Base-by-base conservation (phyloP, 2,888 invertebrate species). In the Cosmopolites sordidus region DNA sequence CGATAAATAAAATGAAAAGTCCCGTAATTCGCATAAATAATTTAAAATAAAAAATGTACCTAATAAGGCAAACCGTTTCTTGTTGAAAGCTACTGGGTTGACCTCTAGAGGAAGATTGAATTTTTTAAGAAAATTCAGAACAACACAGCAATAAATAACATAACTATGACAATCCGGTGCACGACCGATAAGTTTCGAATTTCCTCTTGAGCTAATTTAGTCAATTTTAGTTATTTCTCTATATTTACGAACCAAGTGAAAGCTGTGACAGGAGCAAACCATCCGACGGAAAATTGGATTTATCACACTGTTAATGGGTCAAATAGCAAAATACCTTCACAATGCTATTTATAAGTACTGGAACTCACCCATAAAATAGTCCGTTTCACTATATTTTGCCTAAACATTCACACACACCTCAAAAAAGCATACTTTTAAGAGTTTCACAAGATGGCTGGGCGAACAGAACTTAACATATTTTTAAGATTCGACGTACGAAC, bases 371-470 rank as follows among this genome's bases (percentile, higher is more conserved):
- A 72, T 71, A 70, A 68, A 71, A 71, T 63, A 38, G 39, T 48
- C 52, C 42, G 43, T 56, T 56, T 56, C 51, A 56, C 51, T 52
- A 48, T 47, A 52, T 45, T 56, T 52, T 46, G 43, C 65, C 64
- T 65, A 69, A 73, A 69, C 70, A 68, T 66, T 67, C 43, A 72
- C 72, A 73, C 72, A 74, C 73, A 73, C 73, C 73, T 74, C 72
- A 70, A 71, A 73, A 68, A 73, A 72, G 73, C 74, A 74, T 73
- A 72, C 73, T 74, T 73, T 69, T 58, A 51, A 66, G 70, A 69
- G 68, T 71, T 70, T 69, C 65, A 73, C 74, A 74, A 74, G 71
- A 74, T 74, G 74, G 74, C 74, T 70, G 72, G 70, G 69, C 69
- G 68, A 72, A 71, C 70, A 71, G 69, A 73, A 54, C 49, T 52